Base-by-base conservation (phyloP, 2,797 vertebrate species). In the Periophthalmus magnuspinnatus region DNA sequence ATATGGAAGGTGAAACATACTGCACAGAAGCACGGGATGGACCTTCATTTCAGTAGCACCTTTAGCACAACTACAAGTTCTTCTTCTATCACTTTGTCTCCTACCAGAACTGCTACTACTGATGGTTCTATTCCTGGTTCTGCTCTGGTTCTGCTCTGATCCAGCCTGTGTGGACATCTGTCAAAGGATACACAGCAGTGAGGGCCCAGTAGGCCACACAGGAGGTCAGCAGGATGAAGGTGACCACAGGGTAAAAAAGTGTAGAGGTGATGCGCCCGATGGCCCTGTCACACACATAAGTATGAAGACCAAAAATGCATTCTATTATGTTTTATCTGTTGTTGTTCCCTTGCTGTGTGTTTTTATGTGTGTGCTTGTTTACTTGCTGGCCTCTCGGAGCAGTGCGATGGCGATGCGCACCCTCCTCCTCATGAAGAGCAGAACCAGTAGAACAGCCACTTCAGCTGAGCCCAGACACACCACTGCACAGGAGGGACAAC, bases 341-440 rank as follows among this genome's bases (percentile, higher is more conserved):
- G 38, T 48, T 2, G 1, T 19, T 50, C 17, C 48, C 6, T 19
- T n/a, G 19, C 17, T 50, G 17, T n/a, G 2, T 56, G 22, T 24
- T 13, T 56, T 9, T 36, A 7, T 52, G 50, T n/a, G 6, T 56
- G 24, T 5, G 13, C 5, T n/a, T 36, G 7, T 9, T 36, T 93
- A 97, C 96, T 90, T 96, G 94, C 96, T 98, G 17, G 95, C 95
- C 90, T 98, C 96, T 84, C 95, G 90, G 78, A 97, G 86, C 71
- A 98, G 84, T 32, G 93, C 90, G 67, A 98, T 94, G 22, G 96
- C 95, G 56, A 97, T 84, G 2, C 75, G 87, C 59, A 98, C 94
- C 69, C 95, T 89, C 68, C 90, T 92, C 80, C 96, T 94, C 58
- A 97, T 83, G 91, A 95, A 95, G 84, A 96, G 91, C 84, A 97